phyloP scores from a whole-genome alignment of 2,113 vertebrate species.

The Upupa epops region DNA sequence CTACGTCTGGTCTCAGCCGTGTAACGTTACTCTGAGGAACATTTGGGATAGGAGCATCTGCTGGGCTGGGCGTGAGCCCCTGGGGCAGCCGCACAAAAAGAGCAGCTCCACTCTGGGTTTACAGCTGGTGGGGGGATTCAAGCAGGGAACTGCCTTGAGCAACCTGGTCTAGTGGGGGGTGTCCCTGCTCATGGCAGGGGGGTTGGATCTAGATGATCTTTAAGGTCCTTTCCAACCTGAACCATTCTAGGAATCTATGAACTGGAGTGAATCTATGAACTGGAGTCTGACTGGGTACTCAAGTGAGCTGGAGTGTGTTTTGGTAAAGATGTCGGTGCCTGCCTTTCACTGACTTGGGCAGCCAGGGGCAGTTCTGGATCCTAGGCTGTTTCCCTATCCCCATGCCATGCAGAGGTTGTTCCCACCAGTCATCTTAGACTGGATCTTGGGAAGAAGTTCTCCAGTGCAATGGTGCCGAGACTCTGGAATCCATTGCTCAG shows the following conservation, averaged over 20 bases:
- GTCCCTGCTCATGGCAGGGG: no score
- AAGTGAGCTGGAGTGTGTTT: background rate
- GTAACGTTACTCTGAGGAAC: accelerated
- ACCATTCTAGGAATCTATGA: no score
- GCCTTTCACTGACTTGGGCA: accelerated
- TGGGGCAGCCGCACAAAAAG: background rate
- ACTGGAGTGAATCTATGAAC: no score
- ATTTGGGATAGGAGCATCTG: background rate
- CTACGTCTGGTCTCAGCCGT: accelerated
- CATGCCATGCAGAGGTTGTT: background rate
- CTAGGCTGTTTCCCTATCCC: background rate
- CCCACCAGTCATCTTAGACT: background rate
- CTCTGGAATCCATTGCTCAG: no score
- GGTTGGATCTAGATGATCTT: no score
- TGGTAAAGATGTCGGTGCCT: background rate
- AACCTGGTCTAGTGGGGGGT: no score
- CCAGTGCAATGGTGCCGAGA: no score
- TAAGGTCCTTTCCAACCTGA: no score
- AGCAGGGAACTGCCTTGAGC: no score
- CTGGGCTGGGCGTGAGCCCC: background rate
- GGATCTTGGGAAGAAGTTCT: no score
- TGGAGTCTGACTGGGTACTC: background rate
- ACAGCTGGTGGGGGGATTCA: accelerated
- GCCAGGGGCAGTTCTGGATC: background rate
- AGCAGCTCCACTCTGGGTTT: background rate